Evolutionary conservation across 2,888 invertebrate species (phyloP), one percentile per base, ranked within the genome.

Genomic region (Andrena dorsata): DNA sequence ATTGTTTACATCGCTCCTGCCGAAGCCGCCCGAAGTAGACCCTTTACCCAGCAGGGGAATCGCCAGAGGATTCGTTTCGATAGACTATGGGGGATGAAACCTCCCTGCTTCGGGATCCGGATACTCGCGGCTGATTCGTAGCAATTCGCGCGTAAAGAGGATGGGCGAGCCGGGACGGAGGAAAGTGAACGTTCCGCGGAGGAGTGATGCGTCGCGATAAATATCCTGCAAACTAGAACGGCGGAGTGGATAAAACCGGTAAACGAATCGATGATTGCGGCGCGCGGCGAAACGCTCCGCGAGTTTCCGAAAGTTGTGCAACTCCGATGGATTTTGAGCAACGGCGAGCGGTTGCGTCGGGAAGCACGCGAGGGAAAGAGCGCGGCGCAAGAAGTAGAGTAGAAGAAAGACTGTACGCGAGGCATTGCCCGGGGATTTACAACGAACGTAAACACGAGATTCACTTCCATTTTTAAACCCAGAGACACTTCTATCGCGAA

Each of bases 141-240:
- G 20, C 51, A 20, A 51, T n/a, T n/a, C 6, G 41, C 56, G 3
- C 32, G 32, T n/a, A n/a, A n/a, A 10, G 49, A 47, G 20, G 26
- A 56, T 23, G 10, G 10, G 56, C 51, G 20, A 51, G 61, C 30
- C 60, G 58, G 23, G 20, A 8, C 63, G 63, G 32, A 73, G 58
- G 82, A 83, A 83, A 83, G 83, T 83, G 83, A 82, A 83, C 20
- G 71, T 75, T 74, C 41, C 23, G 41, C 41, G 60, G 65, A 64
- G 69, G 28, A 74, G 77, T 78, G 61, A 73, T 56, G 56, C 56
- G 10, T 56, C 23, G 23, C 23, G 56, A 23, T 23, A 4, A 56
- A 10, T 26, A 56, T 26, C 23, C 23, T 8, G 23, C 23, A 0
- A 56, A 8, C 20, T 4, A 10, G 23, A 56, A 26, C 56, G 53